Percentiles rank a stretch among this genome's conserved stretches.
These are phyloP conservation scores for Yponomeuta malinellus DNA, from an alignment of 2,888 invertebrate genomes.

Conservation along the genomic window DNA sequence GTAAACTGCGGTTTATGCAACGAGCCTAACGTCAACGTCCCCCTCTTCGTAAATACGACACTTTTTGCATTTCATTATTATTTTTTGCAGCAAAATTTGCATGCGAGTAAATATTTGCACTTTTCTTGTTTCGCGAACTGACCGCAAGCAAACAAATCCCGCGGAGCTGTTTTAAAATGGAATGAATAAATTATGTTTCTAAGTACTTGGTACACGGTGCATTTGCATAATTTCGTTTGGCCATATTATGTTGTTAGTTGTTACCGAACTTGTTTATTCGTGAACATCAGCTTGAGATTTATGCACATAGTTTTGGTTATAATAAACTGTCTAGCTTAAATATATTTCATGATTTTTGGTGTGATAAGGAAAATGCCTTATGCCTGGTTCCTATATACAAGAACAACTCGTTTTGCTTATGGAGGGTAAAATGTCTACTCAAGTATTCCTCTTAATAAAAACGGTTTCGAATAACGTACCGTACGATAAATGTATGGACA, in stretches of 20 bases:
- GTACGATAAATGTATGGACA: too few species aligned
- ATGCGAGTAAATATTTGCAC: constrained; percentile 10
- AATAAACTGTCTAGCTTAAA: neutral
- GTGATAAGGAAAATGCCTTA: too few species aligned
- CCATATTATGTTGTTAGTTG: neutral
- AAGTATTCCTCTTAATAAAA: too few species aligned
- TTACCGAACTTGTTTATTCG: constrained; percentile 9
- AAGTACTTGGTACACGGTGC: neutral
- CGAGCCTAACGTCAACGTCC: neutral
- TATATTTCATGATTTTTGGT: too few species aligned
- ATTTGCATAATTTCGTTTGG: constrained; percentile 11
- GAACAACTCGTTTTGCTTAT: too few species aligned
- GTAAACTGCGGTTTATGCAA: neutral
- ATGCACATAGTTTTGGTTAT: neutral
- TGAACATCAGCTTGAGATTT: neutral
- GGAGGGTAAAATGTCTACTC: too few species aligned
- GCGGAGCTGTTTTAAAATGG: constrained; percentile 12
- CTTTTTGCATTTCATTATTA: neutral
- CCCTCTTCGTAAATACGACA: neutral
- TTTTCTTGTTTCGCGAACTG: constrained; percentile 12
- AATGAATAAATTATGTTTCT: constrained; percentile 15
- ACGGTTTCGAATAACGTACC: too few species aligned
- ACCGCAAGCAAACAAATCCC: constrained; percentile 3
- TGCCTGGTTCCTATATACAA: too few species aligned
- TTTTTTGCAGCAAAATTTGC: neutral